Evolutionary conservation across 1,140 invertebrate species (phyloP).

Genomic region (Lucilia sericata): DNA sequence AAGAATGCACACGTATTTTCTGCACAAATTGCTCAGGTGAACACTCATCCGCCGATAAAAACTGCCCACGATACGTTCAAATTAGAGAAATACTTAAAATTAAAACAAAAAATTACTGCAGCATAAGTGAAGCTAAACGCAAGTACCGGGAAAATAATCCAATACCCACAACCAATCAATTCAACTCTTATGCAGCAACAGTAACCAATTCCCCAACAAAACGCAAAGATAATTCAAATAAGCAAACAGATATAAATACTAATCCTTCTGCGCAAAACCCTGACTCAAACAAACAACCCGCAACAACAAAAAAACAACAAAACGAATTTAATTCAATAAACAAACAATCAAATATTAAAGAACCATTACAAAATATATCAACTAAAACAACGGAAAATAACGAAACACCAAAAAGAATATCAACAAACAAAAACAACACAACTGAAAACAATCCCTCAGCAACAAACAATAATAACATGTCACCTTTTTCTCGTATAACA

Average conservation of each 20-base stretch:
- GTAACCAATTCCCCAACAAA: neutral
- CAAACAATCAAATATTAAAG: neutral
- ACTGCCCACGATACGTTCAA: slow-evolving; percentile 38
- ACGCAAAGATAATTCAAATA: neutral
- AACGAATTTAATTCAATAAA: neutral
- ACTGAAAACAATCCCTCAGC: neutral
- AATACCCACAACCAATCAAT: neutral
- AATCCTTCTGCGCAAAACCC: neutral
- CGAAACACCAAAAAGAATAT: too few relatives aligned
- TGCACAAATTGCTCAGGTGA: slow-evolving; percentile 7
- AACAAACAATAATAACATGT: neutral
- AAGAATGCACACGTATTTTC: neutral
- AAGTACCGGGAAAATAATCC: slow-evolving; percentile 20
- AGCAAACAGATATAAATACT: too few relatives aligned
- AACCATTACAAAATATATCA: neutral
- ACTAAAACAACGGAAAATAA: too few relatives aligned
- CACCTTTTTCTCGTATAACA: neutral
- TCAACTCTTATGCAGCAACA: neutral
- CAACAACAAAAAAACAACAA: neutral
- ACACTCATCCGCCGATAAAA: neutral
- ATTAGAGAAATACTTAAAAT: slow-evolving; percentile 33
- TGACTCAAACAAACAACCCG: neutral
- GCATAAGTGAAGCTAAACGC: neutral
- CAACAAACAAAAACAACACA: too few relatives aligned
- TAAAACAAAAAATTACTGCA: slow-evolving; percentile 30